These are phyloP conservation scores for Percopsis transmontana DNA, from an alignment of 2,113 vertebrate genomes.

Conservation along the genomic window DNA sequence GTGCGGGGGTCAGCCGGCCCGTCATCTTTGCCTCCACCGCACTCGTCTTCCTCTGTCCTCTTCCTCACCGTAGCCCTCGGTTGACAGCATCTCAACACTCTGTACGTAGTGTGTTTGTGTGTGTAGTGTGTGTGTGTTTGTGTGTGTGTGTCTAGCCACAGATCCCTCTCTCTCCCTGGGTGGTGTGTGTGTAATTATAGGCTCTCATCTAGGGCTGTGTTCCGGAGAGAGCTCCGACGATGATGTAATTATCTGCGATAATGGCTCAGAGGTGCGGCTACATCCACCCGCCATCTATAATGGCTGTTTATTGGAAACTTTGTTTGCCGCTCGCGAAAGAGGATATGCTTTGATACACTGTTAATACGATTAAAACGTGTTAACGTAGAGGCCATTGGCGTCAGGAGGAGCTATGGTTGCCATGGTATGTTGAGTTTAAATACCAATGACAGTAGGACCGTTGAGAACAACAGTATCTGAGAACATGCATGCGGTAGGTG, in stretches of 20 bases:
- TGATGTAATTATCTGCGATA: conserved; percentile 72
- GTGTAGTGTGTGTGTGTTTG: conserved; percentile 1
- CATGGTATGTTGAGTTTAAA: no score
- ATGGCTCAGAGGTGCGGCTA: conserved; percentile 57
- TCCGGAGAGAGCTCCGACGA: conserved; percentile 53
- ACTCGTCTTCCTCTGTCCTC: background rate
- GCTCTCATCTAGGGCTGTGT: conserved; percentile 61
- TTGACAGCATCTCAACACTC: no score
- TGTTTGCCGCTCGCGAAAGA: conserved; percentile 11
- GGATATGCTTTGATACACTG: background rate
- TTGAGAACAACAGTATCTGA: no score
- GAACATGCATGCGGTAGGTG: background rate
- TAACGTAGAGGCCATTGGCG: conserved; percentile 1
- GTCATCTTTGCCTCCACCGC: background rate
- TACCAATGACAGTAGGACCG: no score
- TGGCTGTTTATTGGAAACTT: conserved; percentile 66
- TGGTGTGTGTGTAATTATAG: conserved; percentile 68
- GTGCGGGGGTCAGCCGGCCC: no score
- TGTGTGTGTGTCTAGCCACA: background rate
- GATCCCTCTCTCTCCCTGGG: conserved; percentile 33
- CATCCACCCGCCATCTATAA: conserved; percentile 33
- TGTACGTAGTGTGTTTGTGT: background rate
- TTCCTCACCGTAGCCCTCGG: background rate
- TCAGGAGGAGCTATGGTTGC: conserved; percentile 9
- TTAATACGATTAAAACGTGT: background rate